Evolutionary conservation across 2,888 invertebrate genomes (phyloP).

Genomic region (Xylocampa areola): DNA sequence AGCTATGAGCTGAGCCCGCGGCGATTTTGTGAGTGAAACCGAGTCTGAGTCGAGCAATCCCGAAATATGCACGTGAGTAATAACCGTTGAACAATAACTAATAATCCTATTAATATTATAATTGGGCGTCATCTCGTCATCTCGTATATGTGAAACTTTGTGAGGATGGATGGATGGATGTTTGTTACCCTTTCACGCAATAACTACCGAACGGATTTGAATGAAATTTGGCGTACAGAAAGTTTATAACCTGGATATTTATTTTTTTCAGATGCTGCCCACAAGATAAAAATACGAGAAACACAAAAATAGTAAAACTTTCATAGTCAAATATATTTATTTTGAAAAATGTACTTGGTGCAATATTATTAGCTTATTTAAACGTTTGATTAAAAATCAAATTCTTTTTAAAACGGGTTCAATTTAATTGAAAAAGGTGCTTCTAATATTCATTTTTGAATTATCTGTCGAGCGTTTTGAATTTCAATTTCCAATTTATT

Average conservation of each 20-base stretch:
- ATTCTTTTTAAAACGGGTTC: constrained; percentile 64
- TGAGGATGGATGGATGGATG: too few species aligned
- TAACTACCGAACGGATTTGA: too few species aligned
- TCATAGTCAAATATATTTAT: constrained; percentile 63
- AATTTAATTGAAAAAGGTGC: constrained; percentile 63
- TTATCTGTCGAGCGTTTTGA: constrained; percentile 6
- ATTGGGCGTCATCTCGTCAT: too few species aligned
- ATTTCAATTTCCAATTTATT: constrained; percentile 9
- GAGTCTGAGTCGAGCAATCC: too few species aligned
- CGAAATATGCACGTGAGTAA: too few species aligned
- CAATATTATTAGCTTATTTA: constrained; percentile 71
- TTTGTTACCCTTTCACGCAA: too few species aligned
- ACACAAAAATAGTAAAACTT: constrained; percentile 54
- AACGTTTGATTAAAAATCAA: constrained; percentile 62
- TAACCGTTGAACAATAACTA: too few species aligned
- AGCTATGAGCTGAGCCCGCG: too few species aligned
- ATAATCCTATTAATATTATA: too few species aligned
- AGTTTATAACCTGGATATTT: constrained; percentile 18
- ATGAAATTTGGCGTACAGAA: too few species aligned
- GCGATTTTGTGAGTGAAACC: too few species aligned
- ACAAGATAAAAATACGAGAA: constrained; percentile 48
- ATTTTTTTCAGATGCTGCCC: constrained; percentile 74
- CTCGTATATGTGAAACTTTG: too few species aligned
- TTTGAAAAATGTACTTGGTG: constrained; percentile 72
- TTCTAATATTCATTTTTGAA: constrained; percentile 36